Evolutionary conservation across 2,888 invertebrate genomes (phyloP).

Genomic region (Drosophila percnosoma): DNA sequence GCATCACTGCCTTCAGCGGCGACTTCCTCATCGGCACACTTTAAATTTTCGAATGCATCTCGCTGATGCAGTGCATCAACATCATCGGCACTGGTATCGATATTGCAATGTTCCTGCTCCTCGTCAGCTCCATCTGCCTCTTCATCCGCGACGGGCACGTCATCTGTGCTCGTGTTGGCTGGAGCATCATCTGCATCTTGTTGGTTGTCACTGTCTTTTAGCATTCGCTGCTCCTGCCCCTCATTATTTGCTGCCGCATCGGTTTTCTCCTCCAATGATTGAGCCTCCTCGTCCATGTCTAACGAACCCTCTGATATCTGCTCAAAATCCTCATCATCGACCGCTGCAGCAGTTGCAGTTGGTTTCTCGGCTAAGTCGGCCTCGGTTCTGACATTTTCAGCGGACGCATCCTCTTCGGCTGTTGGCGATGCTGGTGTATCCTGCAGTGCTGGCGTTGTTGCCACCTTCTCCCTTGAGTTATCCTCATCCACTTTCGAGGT

Average conservation of each 20-base stretch:
- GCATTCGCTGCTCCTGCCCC: constrained; percentile 16
- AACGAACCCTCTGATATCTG: constrained; percentile 81
- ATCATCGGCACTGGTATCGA: constrained; percentile 55
- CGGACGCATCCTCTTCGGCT: constrained; percentile 49
- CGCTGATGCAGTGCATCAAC: constrained; percentile 43
- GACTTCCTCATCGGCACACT: constrained; percentile 67
- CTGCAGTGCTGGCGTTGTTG: constrained; percentile 31
- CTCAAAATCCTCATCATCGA: constrained; percentile 78
- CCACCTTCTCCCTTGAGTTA: constrained; percentile 44
- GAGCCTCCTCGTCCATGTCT: constrained; percentile 78
- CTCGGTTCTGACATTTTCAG: constrained; percentile 14
- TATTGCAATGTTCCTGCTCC: constrained; percentile 43
- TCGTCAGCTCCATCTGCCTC: constrained; percentile 22
- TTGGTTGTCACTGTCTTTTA: constrained; percentile 28
- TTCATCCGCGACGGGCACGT: constrained; percentile 17
- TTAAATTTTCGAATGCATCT: constrained; percentile 66
- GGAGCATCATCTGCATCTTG: constrained; percentile 4
- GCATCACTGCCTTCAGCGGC: constrained; percentile 75
- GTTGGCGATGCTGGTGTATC: constrained; percentile 61
- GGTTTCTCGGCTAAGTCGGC: constrained; percentile 20
- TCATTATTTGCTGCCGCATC: constrained; percentile 33
- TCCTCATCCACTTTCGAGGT: constrained; percentile 69
- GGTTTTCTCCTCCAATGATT: constrained; percentile 62
- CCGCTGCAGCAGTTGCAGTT: constrained; percentile 37
- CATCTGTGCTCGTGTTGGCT: constrained; percentile 11